Conservation (phyloP, 30 jellyfish, hydroid and myxozoan genomes). For the Hydractinia echinata region DNA sequence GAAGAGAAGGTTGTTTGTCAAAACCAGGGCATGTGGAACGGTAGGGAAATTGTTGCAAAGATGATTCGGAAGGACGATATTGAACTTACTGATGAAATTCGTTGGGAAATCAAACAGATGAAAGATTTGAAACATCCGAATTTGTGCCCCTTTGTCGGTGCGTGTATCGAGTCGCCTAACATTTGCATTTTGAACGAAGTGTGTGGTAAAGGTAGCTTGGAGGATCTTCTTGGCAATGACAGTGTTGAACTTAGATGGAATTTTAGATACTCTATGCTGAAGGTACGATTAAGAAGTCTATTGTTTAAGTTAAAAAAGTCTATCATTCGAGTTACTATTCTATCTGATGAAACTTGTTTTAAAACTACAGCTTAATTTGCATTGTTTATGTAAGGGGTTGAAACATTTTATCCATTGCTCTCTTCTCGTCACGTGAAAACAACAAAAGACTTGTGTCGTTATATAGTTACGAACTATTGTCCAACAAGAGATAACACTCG, state of each 20-base stretch:
- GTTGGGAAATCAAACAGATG: conserved; percentile 61
- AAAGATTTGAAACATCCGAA: conserved; percentile 54
- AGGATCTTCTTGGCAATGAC: conserved; percentile 40
- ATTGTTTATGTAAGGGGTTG: no score
- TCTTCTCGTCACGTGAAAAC: no score
- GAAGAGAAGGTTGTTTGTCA: conserved; percentile 27
- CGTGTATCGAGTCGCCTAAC: conserved; percentile 40
- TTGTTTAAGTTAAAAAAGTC: no score
- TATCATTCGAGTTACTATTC: no score
- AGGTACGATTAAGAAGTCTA: conserved; percentile 10
- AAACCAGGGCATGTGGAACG: conserved; percentile 66
- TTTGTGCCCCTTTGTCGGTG: conserved; percentile 47
- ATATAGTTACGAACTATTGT: no score
- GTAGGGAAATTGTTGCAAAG: conserved; percentile 53
- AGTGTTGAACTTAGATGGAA: conserved; percentile 53
- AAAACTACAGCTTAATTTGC: no score
- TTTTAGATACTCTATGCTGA: conserved; percentile 53
- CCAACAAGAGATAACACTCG: no score
- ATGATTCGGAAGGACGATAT: conserved; percentile 36
- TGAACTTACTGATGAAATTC: conserved; percentile 36
- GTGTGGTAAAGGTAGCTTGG: conserved; percentile 63
- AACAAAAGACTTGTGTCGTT: no score
- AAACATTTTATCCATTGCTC: no score
- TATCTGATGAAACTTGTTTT: no score
- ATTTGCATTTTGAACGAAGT: conserved; percentile 51